A percentile compares a stretch with the other conserved stretches of the same genome.
phyloP scores from a whole-genome alignment of 2,888 invertebrate genomes.

The Eupithecia subumbrata region DNA sequence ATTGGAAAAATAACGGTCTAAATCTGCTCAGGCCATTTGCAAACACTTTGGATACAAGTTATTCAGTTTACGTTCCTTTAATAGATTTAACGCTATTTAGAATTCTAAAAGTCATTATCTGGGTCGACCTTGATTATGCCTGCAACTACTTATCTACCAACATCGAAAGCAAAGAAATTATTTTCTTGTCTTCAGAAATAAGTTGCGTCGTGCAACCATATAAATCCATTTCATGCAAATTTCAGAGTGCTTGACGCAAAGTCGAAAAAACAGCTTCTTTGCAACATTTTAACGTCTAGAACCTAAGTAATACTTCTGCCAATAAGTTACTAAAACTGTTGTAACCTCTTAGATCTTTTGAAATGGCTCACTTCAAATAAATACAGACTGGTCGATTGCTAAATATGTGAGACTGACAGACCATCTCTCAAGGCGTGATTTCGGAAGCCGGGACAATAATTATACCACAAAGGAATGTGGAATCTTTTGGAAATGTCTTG shows the following conservation, averaged over 20 bases:
- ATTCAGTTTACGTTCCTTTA: not conserved
- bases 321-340: constrained; percentile 12
- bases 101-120: not conserved
- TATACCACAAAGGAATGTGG: not conserved
- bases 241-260: not conserved
- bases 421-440: constrained; percentile 10
- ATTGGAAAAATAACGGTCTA: constrained; percentile 3
- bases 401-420: constrained; percentile 10
- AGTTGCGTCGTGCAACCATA: not conserved
- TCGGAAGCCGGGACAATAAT: constrained; percentile 1
- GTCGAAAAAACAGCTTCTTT: not conserved
- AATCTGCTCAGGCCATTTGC: not conserved
- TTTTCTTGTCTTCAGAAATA: constrained; percentile 8
- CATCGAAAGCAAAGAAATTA: not conserved
- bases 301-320: constrained; percentile 2
- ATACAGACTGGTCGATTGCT: constrained; percentile 3
- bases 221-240: constrained; percentile 9
- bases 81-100: not conserved
- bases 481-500: not conserved
- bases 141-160: not conserved
- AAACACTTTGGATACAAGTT: not conserved
- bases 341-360: constrained; percentile 16
- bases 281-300: constrained; percentile 8
- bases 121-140: not conserved
- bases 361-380: constrained; percentile 18